Percentiles rank a stretch among this genome's conserved stretches.
Evolutionary conservation across 2,113 vertebrate genomes (phyloP).

Genomic region (Mustela lutreola): DNA sequence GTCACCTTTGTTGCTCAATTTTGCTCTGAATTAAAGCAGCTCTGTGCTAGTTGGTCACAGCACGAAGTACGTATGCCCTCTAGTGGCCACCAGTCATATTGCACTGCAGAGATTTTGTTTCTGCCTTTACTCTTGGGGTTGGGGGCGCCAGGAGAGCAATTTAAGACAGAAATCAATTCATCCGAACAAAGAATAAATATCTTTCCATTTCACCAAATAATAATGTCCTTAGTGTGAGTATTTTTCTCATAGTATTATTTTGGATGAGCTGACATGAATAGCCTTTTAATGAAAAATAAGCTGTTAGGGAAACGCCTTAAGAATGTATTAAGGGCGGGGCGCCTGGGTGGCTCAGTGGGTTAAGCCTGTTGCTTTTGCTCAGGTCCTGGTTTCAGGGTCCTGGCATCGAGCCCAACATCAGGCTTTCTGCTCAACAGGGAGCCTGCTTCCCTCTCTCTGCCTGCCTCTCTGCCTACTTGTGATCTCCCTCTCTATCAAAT

Average conservation of each 20-base stretch:
- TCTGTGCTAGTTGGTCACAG: background rate
- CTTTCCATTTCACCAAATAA: background rate
- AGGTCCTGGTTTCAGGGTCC: too few species aligned
- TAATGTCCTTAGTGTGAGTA: background rate
- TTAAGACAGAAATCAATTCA: background rate
- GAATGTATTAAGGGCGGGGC: background rate
- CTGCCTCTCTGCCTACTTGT: too few species aligned
- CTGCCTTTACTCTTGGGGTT: rapidly evolving
- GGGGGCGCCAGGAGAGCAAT: rapidly evolving
- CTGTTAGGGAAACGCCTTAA: background rate
- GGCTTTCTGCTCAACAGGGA: too few species aligned
- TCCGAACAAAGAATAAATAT: background rate
- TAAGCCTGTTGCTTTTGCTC: too few species aligned
- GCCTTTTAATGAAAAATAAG: background rate
- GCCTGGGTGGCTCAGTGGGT: too few species aligned
- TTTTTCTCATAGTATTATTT: background rate
- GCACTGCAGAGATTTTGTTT: background rate
- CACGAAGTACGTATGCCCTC: background rate
- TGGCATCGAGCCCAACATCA: too few species aligned
- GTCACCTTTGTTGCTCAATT: background rate
- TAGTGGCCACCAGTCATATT: background rate
- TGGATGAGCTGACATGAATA: background rate
- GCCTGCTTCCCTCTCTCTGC: too few species aligned
- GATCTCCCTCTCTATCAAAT: too few species aligned
- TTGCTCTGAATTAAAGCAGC: background rate